phyloP scores from a whole-genome alignment of 2,888 invertebrate genomes.

The Sarcophaga variegata region DNA sequence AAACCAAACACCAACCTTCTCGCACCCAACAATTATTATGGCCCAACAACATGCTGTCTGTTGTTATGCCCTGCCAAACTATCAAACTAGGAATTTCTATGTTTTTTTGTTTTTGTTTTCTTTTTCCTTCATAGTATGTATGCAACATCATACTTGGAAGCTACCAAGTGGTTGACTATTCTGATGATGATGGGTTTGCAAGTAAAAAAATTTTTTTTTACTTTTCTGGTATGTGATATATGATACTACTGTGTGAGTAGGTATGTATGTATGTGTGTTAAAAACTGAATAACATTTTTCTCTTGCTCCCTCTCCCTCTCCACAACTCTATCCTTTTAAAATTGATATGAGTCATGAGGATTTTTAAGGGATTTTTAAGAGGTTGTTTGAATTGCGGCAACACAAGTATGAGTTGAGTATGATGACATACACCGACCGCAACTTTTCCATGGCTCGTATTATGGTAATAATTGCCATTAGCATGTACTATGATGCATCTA shows the following conservation, averaged over 20 bases:
- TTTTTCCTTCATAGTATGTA: no score
- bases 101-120: not conserved
- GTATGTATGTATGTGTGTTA: not conserved
- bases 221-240: not conserved
- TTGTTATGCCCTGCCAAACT: not conserved
- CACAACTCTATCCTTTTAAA: not conserved
- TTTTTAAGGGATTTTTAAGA: conserved; percentile 5
- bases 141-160: not conserved
- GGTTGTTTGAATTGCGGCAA: conserved; percentile 15
- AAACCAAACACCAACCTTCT: not conserved
- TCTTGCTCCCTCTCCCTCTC: not conserved
- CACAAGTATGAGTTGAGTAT: not conserved
- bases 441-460: not conserved
- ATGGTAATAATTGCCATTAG: conserved; percentile 11
- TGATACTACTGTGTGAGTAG: not conserved
- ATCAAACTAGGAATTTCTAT: not conserved
- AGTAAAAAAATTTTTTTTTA: not conserved
- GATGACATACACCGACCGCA: not conserved
- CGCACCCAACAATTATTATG: not conserved
- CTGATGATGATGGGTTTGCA: not conserved
- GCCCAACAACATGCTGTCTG: not conserved
- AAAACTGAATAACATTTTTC: conserved; percentile 5
- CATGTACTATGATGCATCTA: not conserved
- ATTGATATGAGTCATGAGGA: not conserved
- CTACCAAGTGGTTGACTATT: conserved; percentile 38